Conservation (phyloP, 1,140 invertebrate species). For the Saccostrea glomerata region DNA sequence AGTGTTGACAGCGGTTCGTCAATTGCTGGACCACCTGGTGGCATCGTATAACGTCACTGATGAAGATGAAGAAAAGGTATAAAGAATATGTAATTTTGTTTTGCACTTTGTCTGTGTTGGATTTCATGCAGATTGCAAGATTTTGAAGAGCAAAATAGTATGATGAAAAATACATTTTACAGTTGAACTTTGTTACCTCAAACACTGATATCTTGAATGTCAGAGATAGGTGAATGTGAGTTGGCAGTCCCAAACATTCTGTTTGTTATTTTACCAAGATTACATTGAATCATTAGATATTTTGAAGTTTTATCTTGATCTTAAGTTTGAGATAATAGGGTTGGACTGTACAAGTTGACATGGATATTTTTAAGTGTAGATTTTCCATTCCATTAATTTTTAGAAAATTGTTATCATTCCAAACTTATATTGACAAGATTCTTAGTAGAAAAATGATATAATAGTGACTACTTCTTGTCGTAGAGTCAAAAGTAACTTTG, state of each 20-base stretch:
- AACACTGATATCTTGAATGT: too few relatives aligned
- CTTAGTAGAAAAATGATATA: not conserved
- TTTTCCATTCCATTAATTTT: too few relatives aligned
- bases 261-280: too few relatives aligned
- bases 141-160: not conserved
- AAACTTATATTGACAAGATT: not conserved
- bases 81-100: not conserved
- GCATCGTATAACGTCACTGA: constrained; percentile 71
- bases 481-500: not conserved
- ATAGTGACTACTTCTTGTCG: not conserved
- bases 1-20: constrained; percentile 72
- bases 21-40: constrained; percentile 73
- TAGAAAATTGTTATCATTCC: not conserved
- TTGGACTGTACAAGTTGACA: too few relatives aligned
- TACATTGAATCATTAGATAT: too few relatives aligned
- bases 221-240: too few relatives aligned
- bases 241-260: too few relatives aligned
- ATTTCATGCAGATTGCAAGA: constrained; percentile 20
- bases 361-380: too few relatives aligned
- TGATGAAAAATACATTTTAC: not conserved
- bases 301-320: too few relatives aligned
- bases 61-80: constrained; percentile 68
- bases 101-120: not conserved
- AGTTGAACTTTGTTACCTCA: too few relatives aligned
- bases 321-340: too few relatives aligned